Base-by-base conservation (phyloP, 2,113 vertebrate genomes). In the Typhlomys cinereus region DNA sequence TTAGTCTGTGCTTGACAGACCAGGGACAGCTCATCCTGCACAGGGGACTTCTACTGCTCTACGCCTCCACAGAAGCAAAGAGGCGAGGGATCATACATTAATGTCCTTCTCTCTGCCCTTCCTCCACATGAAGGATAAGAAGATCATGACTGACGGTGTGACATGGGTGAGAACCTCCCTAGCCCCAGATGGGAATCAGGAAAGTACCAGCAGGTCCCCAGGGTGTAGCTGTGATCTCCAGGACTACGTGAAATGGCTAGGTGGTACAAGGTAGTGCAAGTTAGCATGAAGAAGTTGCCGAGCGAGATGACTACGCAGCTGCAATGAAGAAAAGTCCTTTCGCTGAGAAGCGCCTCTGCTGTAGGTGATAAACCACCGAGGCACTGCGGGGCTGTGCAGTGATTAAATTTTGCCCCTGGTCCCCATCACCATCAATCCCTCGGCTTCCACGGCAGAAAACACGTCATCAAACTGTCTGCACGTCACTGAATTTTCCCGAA, bases 401-500 rank as follows among this genome's bases (percentile, higher is more conserved):
- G 89, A 96, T 96, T 94, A 87, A 82, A 90, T 95, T 91, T 84
- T 66, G 73, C 69, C 73, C 17, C 69, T 4, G 7, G 27, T 88
- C 85, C 89, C 95, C 92, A 69, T 25, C 34, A 57, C 81, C 91
- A 96, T 96, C 90, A 96, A 96, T 96, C 57, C 94, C 89, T n/a
- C 36, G 3, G 71, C 76, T 83, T 88, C 20, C 2, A 25, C 50
- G 74, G 87, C 87, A 85, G 92, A 93, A 96, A 96, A 95, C 92
- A 91, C 52, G 94, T 94, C 95, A 94, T 92, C 91, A 87, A 89
- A 82, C 84, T 94, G 95, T 95, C 78, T 0, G 80, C 80, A 92
- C 21, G 41, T 96, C 92, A 95, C 91, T 95, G 96, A 95, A 96
- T 96, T 96, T 91, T 96, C 87, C 92, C 20, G 29, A 91, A 94